A percentile compares a stretch with the other conserved stretches of the same genome.
Evolutionary conservation across 2,888 invertebrate species (phyloP).

Genomic region (Ichneumoninae sp.): DNA sequence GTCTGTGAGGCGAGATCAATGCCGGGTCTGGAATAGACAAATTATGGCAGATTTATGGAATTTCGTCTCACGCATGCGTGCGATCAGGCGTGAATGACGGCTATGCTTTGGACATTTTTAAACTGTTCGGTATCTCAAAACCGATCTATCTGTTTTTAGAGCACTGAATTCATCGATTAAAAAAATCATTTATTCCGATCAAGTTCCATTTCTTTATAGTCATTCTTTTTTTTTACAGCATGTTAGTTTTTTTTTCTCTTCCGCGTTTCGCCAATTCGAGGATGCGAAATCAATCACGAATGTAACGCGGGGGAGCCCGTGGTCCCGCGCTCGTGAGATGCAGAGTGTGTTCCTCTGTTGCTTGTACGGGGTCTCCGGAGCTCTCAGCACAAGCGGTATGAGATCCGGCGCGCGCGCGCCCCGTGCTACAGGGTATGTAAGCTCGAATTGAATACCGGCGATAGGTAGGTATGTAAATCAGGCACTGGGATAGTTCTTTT

Average conservation of each 20-base stretch:
- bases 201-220: neutral
- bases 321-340: slow-evolving; percentile 23
- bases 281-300: slow-evolving; percentile 45
- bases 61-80: too few relatives aligned
- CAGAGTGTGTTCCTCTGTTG: slow-evolving; percentile 33
- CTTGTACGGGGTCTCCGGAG: slow-evolving; percentile 42
- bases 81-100: too few relatives aligned
- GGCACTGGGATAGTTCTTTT: slow-evolving; percentile 70
- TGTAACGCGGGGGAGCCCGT: slow-evolving; percentile 14
- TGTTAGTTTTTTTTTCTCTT: neutral
- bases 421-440: slow-evolving; percentile 59
- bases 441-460: slow-evolving; percentile 70
- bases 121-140: neutral
- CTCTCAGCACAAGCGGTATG: slow-evolving; percentile 21
- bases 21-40: too few relatives aligned
- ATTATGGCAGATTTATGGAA: neutral
- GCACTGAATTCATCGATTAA: neutral
- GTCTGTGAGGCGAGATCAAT: neutral
- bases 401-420: slow-evolving; percentile 50
- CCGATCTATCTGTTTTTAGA: neutral
- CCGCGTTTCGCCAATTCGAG: slow-evolving; percentile 1
- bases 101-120: neutral
- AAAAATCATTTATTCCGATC: neutral
- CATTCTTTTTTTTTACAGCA: neutral
- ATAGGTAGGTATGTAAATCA: slow-evolving; percentile 72